Evolutionary conservation across 2,797 vertebrate species (phyloP).

Genomic region (Pitangus sulphuratus): DNA sequence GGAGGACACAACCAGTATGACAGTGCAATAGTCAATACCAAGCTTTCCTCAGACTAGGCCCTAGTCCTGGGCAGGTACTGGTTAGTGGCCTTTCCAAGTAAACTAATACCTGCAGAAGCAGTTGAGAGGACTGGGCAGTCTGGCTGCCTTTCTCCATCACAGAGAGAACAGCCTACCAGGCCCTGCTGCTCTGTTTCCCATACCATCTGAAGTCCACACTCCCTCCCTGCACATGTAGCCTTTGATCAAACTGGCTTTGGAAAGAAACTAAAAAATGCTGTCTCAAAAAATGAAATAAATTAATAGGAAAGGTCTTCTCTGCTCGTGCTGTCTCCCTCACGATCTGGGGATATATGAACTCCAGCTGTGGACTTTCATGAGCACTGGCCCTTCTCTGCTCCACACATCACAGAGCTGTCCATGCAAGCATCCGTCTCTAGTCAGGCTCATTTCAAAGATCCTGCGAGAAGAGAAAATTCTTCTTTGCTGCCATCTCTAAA

Average conservation of each 20-base stretch:
- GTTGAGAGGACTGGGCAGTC: background rate
- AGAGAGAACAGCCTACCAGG: background rate
- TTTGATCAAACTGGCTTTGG: background rate
- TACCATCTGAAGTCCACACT: background rate
- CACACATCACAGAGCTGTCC: conserved; percentile 48
- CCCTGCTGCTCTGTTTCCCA: background rate
- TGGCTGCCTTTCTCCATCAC: background rate
- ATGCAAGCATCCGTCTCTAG: conserved; percentile 70
- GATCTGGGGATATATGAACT: background rate
- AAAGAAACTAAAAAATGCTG: background rate
- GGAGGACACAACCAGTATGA: background rate
- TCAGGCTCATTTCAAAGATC: conserved; percentile 77
- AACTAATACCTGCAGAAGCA: background rate
- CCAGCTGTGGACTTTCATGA: background rate
- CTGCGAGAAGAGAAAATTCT: conserved; percentile 75
- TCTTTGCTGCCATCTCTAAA: background rate
- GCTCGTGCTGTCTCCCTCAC: background rate
- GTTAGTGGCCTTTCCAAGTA: background rate
- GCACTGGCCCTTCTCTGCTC: background rate
- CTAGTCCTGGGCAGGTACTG: background rate
- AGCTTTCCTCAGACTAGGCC: background rate
- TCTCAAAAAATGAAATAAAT: background rate
- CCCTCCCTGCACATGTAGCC: background rate
- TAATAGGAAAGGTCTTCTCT: background rate
- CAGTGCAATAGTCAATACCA: background rate